Conservation (phyloP, 2,797 vertebrate species). For the Hephaestus fuliginosus region DNA sequence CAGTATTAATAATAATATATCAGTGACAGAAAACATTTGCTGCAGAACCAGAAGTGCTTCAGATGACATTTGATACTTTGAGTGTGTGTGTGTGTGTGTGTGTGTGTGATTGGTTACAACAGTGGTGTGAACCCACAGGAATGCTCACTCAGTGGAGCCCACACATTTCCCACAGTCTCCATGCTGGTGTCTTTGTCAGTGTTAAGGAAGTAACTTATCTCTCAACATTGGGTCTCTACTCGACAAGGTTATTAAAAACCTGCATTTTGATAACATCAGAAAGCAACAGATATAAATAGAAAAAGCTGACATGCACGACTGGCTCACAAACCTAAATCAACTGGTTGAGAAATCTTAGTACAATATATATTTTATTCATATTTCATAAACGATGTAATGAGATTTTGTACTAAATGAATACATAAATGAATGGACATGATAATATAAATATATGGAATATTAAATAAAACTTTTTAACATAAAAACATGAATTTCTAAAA, state of each 20-base stretch:
- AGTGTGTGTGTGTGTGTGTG: background rate
- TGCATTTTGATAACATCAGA: background rate
- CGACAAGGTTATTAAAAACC: background rate
- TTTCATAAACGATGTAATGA: background rate
- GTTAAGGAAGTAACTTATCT: constrained; percentile 26
- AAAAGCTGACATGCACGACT: background rate
- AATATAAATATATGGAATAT: too few relatives aligned
- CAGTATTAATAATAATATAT: background rate
- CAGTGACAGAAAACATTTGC: background rate
- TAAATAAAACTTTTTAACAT: too few relatives aligned
- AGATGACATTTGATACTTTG: too few relatives aligned
- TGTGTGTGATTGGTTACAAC: background rate
- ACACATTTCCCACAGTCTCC: constrained; percentile 30
- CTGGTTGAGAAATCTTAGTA: background rate
- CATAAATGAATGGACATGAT: background rate
- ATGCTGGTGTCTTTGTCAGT: background rate
- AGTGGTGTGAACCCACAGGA: constrained; percentile 11
- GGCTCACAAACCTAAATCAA: background rate
- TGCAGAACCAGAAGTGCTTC: background rate
- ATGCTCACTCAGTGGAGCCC: background rate
- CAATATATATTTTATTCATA: background rate
- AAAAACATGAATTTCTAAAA: too few relatives aligned
- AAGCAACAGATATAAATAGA: background rate
- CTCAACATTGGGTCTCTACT: background rate
- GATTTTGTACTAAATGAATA: background rate